Evolutionary conservation across 2,888 invertebrate genomes (phyloP), one percentile per base, ranked within the genome.

Genomic region (Netelia virgata): DNA sequence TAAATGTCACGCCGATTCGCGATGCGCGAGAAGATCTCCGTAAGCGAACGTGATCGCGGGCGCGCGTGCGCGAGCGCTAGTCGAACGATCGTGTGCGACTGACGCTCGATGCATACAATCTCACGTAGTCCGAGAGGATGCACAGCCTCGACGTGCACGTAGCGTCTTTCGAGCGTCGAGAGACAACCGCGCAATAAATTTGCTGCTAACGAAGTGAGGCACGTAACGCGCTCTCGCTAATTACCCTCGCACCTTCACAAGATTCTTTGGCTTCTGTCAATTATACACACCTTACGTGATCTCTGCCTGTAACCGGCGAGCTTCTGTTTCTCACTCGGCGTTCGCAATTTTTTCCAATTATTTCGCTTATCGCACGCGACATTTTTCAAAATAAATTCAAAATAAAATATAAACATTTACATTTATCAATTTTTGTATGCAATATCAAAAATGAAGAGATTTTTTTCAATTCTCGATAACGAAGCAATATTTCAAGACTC

Each of bases 121-220:
- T 9, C 55, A 16, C 50, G n/a, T n/a, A 5, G 3, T 28, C 28
- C 28, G 50, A 50, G 16, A 55, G 9, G 69, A 70, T 78, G 63
- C 70, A 77, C 47, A 50, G 28, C 1, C 28, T 10, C 23, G 64
- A 59, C 53, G 70, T 14, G 20, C n/a, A 53, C 8, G 41, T 14
- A 43, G 11, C 63, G 10, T 53, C 18, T 73, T 36, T 64, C 61
- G 20, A 64, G 53, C 61, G 73, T 11, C 20, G 20, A 16, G 55
- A 55, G 78, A 70, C 82, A 87, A 86, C 80, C 72, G 69, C 55
- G 75, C 81, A 77, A 87, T 87, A 88, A 87, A 88, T 87, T 79
- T 79, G 61, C 78, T 78, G 66, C 82, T 87, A 87, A 87, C 87
- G 82, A 86, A 87, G 84, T 80, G 78, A 83, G 73, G 70, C 82